Evolutionary conservation across 2,797 vertebrate genomes (phyloP).

Genomic region (Myotis planiceps): DNA sequence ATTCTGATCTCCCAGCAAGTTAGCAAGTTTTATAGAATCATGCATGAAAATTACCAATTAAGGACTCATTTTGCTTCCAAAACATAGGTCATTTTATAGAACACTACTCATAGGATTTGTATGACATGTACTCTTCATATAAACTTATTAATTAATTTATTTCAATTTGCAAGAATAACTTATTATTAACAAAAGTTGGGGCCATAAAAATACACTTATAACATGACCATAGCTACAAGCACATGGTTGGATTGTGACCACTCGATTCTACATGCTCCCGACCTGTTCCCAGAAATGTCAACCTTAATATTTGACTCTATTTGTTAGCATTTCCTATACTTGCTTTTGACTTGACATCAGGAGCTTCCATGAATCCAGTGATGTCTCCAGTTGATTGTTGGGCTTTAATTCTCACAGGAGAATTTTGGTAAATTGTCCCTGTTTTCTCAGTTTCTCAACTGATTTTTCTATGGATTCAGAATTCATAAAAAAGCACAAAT

Average conservation of each 20-base stretch:
- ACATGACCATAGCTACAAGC: background rate
- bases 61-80: constrained; percentile 32
- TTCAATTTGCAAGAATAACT: background rate
- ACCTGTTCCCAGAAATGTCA: background rate
- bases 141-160: background rate
- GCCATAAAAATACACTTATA: background rate
- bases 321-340: background rate
- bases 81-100: background rate
- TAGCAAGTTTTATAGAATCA: background rate
- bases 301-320: background rate
- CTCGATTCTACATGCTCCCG: background rate
- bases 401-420: constrained; percentile 4
- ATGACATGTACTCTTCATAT: background rate
- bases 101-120: background rate
- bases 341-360: background rate
- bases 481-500: background rate
- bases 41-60: constrained; percentile 29
- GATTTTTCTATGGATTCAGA: background rate
- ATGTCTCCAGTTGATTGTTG: background rate
- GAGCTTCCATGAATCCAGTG: background rate
- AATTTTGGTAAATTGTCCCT: background rate
- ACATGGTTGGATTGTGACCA: background rate
- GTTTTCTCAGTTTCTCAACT: background rate
- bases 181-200: background rate
- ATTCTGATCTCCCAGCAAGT: background rate